Base-by-base conservation (phyloP, 2,888 invertebrate genomes). In the Endomychus coccineus region DNA sequence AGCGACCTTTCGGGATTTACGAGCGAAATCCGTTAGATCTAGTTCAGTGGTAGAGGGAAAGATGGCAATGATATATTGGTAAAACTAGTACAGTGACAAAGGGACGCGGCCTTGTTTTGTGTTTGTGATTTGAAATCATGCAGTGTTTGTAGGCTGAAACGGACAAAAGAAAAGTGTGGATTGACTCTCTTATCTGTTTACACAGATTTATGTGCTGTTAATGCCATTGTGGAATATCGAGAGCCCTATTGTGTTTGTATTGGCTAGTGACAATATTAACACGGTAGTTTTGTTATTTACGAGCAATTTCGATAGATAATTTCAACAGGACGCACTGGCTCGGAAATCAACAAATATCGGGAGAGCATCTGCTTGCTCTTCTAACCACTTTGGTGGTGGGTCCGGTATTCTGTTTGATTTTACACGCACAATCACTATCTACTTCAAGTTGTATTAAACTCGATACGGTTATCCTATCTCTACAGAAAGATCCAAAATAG, bases 151-250 rank as follows among this genome's bases (percentile, higher is more conserved):
- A 56, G 56, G 57, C 59, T 57, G 37, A 48, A 48, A 31, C 40
- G 44, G 40, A 53, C 52, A 53, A 53, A 45, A 43, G 46, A 42
- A 49, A 51, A 54, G 52, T 55, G 57, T 52, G 50, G 56, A 60
- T 59, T 56, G 59, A 58, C 56, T 55, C 46, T 36, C 44, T 36
- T 49, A 56, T 55, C 53, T 58, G 58, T 53, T 61, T 59, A 55
- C 52, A 44, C 47, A 61, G 62, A 65, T 65, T 65, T 65, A 65
- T 64, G 61, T 62, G 44, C 59, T 61, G 61, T 59, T 63, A 63
- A 63, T 62, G 54, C 60, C 43, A 60, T 62, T 61, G 59, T 61
- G 42, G 52, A 50, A 37, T 50, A 58, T 61, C 56, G 60, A 60
- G 51, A 54, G 56, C 59, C 60, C 55, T 55, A n/a, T 64, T 62